These are phyloP conservation scores for Redunca redunca DNA, from an alignment of 2,113 vertebrate genomes.

Conservation along the genomic window DNA sequence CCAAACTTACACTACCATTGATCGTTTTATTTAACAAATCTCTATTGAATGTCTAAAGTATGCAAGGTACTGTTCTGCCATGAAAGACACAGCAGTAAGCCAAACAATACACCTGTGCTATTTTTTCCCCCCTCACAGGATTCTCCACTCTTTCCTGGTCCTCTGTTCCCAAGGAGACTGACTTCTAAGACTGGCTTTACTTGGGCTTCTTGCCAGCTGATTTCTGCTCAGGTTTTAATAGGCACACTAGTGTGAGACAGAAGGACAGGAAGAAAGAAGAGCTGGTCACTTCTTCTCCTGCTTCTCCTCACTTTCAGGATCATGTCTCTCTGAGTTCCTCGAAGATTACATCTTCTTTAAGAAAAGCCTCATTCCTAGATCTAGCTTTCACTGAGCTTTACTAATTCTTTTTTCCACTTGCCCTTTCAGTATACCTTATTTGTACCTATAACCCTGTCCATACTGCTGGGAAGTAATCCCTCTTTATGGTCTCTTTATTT, in stretches of 20 bases:
- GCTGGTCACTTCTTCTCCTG: not conserved
- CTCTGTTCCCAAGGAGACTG: not conserved
- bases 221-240: not conserved
- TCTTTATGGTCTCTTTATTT: not conserved
- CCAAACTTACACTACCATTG: not conserved
- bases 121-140: not conserved
- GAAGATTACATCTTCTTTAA: not conserved
- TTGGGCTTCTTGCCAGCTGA: not conserved
- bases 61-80: not conserved
- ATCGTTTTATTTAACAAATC: not conserved
- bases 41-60: not conserved
- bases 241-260: not conserved
- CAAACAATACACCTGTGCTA: not conserved
- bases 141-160: not conserved
- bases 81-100: not conserved
- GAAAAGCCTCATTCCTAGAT: not conserved
- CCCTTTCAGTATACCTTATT: not conserved
- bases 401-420: not conserved
- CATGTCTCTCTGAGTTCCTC: not conserved
- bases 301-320: not conserved
- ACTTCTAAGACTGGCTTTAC: not conserved
- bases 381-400: not conserved
- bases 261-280: not conserved
- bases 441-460: not conserved
- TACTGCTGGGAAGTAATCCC: not conserved